phyloP scores from a whole-genome alignment of 1,140 invertebrate species.

The Pissodes strobi region DNA sequence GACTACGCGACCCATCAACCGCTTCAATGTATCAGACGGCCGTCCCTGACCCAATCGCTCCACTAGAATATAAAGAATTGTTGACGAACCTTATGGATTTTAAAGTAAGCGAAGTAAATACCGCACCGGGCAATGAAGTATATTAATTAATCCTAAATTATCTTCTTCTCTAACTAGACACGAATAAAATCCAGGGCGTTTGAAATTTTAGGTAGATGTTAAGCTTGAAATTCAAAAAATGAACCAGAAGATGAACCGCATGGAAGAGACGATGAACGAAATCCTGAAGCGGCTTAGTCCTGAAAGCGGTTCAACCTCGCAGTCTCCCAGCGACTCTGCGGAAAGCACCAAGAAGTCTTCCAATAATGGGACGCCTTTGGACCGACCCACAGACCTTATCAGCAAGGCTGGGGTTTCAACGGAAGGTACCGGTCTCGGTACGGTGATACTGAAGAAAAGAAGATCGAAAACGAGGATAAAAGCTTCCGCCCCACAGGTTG shows the following conservation, averaged over 20 bases:
- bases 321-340: slow-evolving; percentile 52
- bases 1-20: slow-evolving; percentile 61
- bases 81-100: slow-evolving; percentile 84
- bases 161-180: no score
- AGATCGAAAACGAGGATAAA: slow-evolving; percentile 71
- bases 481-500: slow-evolving; percentile 63
- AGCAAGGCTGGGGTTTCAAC: slow-evolving; percentile 48
- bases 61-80: slow-evolving; percentile 71
- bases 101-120: no score
- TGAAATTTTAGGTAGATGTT: slow-evolving; percentile 69
- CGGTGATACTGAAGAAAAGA: slow-evolving; percentile 68
- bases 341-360: slow-evolving; percentile 50
- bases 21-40: slow-evolving; percentile 59
- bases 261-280: slow-evolving; percentile 80
- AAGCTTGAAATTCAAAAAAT: slow-evolving; percentile 84
- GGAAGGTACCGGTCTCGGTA: slow-evolving; percentile 65
- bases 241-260: slow-evolving; percentile 77
- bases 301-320: slow-evolving; percentile 57
- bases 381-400: slow-evolving; percentile 48
- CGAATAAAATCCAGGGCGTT: no score
- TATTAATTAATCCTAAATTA: no score
- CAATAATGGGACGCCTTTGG: slow-evolving; percentile 45
- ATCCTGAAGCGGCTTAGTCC: slow-evolving; percentile 67
- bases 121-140: no score
- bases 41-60: slow-evolving; percentile 55